These are phyloP conservation scores for Gulo gulo DNA, from an alignment of 2,113 vertebrate species.

Conservation along the genomic window DNA sequence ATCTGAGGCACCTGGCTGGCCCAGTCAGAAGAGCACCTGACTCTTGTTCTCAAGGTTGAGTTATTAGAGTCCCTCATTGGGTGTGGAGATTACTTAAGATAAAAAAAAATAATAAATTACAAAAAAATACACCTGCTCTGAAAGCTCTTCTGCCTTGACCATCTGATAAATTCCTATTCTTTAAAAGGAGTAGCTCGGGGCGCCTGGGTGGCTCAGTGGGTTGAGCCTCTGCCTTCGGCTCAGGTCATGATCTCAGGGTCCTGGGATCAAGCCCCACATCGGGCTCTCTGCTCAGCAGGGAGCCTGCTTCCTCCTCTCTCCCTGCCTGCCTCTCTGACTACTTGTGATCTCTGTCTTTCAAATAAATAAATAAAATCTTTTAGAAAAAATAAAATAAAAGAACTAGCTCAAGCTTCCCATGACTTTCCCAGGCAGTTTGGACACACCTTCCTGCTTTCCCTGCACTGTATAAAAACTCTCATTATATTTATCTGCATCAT, in stretches of 20 bases:
- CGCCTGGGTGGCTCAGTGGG: too few species aligned
- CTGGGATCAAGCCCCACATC: too few species aligned
- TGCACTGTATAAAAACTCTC: neutral
- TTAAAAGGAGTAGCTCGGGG: neutral
- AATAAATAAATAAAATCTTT: too few species aligned
- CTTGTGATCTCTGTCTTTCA: too few species aligned
- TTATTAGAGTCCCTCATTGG: neutral
- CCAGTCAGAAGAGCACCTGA: neutral
- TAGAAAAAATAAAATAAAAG: neutral
- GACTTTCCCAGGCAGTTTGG: neutral
- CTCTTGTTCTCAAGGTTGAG: neutral
- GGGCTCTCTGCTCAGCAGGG: too few species aligned
- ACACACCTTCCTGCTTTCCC: neutral
- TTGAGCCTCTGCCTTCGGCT: too few species aligned
- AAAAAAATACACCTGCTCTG: neutral
- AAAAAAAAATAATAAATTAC: neutral
- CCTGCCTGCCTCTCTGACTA: too few species aligned
- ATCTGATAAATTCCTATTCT: conserved; percentile 6
- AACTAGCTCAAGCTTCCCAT: neutral
- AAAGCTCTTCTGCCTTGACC: neutral
- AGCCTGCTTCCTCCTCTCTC: too few species aligned
- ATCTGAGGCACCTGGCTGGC: neutral
- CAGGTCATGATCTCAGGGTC: too few species aligned
- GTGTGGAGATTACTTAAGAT: neutral
- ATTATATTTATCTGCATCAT: neutral